Evolutionary conservation across 2,797 vertebrate genomes (phyloP).

Genomic region (Periophthalmus magnuspinnatus): DNA sequence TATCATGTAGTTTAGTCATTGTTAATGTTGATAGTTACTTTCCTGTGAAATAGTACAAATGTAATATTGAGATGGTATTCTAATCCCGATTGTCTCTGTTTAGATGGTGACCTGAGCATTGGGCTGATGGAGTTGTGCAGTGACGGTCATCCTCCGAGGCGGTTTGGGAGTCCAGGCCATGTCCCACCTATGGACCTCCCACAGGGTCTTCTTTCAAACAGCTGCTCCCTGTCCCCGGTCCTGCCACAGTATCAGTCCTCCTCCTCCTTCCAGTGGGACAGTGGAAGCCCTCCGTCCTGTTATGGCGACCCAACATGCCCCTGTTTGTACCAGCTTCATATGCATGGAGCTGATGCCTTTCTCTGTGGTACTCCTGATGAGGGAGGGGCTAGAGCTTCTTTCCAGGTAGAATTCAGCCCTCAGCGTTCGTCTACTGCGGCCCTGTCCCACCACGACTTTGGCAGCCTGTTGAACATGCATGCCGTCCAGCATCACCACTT

Average conservation of each 20-base stretch:
- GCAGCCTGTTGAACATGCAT: constrained; percentile 76
- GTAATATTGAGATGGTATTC: neutral
- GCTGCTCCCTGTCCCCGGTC: constrained; percentile 32
- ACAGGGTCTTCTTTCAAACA: constrained; percentile 40
- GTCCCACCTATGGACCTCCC: constrained; percentile 51
- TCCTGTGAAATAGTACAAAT: neutral
- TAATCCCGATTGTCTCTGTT: constrained; percentile 8
- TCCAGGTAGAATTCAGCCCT: constrained; percentile 79
- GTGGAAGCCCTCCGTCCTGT: constrained; percentile 43
- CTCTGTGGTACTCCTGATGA: constrained; percentile 52
- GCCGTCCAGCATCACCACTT: constrained; percentile 65
- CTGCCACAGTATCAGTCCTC: constrained; percentile 51
- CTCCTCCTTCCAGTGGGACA: constrained; percentile 39
- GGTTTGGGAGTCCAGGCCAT: constrained; percentile 58
- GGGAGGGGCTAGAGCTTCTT: constrained; percentile 43
- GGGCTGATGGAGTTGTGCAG: constrained; percentile 57
- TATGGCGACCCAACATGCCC: constrained; percentile 47
- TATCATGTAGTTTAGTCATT: neutral
- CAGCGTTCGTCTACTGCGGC: constrained; percentile 66
- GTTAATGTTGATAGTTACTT: neutral
- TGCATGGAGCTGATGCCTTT: constrained; percentile 57
- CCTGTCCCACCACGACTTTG: constrained; percentile 79
- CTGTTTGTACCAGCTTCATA: constrained; percentile 71
- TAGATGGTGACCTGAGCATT: constrained; percentile 65
- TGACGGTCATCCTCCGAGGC: constrained; percentile 55